Base-by-base conservation (phyloP, 2,888 invertebrate species). In the Clivina fossor region DNA sequence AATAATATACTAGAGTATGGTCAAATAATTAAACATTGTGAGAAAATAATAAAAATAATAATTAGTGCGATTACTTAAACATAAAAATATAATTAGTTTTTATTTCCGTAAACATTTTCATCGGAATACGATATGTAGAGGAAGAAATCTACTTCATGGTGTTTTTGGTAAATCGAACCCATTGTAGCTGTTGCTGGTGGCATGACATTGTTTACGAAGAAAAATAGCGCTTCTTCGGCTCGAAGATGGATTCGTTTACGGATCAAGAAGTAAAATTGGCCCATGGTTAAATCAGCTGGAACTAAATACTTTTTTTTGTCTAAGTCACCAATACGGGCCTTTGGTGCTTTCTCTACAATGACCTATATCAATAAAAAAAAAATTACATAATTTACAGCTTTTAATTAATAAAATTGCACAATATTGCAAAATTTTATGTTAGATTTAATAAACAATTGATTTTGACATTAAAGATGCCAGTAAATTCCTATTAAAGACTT, bases 91-190 rank as follows among this genome's bases (percentile, higher is more conserved):
- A 53, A 26, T 15, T 16, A 7, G 33, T 53, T n/a, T n/a, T n/a
- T n/a, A n/a, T n/a, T n/a, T 37, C 99, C 99, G 76, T 99, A 99
- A 46, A 98, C 98, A 78, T 95, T 97, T 78, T 99, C 99, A 75
- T 99, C 99, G 66, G 96, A 96, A 81, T 98, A 99, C 64, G 98
- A 98, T 76, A 99, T 96, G 79, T 99, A 99, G 66, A 99, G 83
- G 80, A 99, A 99, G 78, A 93, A 95, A 72, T 99, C 99, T 78
- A 99, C 98, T 74, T 99, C 98, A 68, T 97, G 98, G 71, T 99
- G 95, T 76, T 99, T 98, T 82, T 90, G 88, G 69, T 91, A 91
- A n/a, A 91, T 78, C 32, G 88, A 83, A 57, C 90, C 90, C 89
- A 92, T 90, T 5, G 90, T 90, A 24, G 89, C 87, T 67, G 87